Percentiles rank a stretch among this genome's conserved stretches.
Evolutionary conservation across 2,888 invertebrate genomes (phyloP).

Genomic region (Linnaemya tessellans): DNA sequence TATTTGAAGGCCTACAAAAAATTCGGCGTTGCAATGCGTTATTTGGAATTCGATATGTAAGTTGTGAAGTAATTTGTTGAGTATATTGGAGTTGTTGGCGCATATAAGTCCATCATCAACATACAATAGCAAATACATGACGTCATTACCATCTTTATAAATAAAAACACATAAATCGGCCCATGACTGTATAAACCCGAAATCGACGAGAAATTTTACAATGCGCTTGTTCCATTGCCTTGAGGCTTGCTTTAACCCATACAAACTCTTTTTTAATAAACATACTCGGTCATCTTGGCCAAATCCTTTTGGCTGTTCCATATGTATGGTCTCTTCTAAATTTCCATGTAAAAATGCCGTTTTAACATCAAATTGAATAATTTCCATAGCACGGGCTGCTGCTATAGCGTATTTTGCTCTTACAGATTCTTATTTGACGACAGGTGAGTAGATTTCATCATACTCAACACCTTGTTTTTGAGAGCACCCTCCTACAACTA

Average conservation of each 20-base stretch:
- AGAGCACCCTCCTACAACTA: slow-evolving; percentile 65
- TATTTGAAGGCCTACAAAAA: too few relatives aligned
- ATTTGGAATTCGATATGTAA: too few relatives aligned
- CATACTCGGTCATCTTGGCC: slow-evolving; percentile 64
- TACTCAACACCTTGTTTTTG: slow-evolving; percentile 72
- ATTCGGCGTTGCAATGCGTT: too few relatives aligned
- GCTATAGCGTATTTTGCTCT: slow-evolving; percentile 66
- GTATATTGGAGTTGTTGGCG: too few relatives aligned
- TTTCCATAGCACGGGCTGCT: slow-evolving; percentile 56
- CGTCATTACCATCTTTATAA: slow-evolving; percentile 21
- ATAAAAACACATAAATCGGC: slow-evolving; percentile 64
- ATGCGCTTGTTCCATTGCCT: slow-evolving; percentile 65
- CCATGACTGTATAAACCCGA: slow-evolving; percentile 57
- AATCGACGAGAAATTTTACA: slow-evolving; percentile 42
- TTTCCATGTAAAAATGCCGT: slow-evolving; percentile 72
- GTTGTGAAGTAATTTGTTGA: too few relatives aligned
- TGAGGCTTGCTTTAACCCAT: slow-evolving; percentile 69
- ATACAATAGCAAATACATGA: slow-evolving; percentile 2
- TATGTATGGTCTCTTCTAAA: slow-evolving; percentile 66
- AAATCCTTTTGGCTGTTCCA: slow-evolving; percentile 72
- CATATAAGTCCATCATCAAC: too few relatives aligned
- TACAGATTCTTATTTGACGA: slow-evolving; percentile 69
- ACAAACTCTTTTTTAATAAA: slow-evolving; percentile 66
- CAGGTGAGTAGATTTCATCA: slow-evolving; percentile 71
- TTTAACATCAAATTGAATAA: slow-evolving; percentile 72